Conservation (phyloP, 2,113 vertebrate species). For the Hystrix brachyura region DNA sequence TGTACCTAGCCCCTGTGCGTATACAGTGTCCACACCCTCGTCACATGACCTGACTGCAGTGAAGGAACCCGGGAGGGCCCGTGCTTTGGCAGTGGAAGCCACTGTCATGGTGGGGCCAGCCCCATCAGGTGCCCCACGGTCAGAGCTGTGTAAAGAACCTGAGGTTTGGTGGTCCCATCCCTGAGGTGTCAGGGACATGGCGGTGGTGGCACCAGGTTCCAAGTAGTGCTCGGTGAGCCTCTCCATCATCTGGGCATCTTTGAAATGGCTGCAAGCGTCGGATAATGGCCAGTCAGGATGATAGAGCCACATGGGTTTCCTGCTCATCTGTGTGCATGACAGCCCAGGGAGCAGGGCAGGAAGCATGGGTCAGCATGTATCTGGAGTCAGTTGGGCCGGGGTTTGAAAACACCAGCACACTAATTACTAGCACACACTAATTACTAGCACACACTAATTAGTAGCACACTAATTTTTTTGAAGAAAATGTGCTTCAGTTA, state of each 20-base stretch:
- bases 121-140: not conserved
- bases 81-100: accelerated
- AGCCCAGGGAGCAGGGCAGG: not conserved
- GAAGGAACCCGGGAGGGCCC: not conserved
- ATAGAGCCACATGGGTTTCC: accelerated
- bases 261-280: no score
- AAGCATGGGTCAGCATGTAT: not conserved
- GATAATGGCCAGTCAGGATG: no score
- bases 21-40: no score
- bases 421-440: no score
- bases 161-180: accelerated
- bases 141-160: not conserved
- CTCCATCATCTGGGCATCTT: not conserved
- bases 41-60: not conserved
- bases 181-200: accelerated
- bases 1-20: not conserved
- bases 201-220: accelerated
- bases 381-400: not conserved
- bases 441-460: no score
- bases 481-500: no score
- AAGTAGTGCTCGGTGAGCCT: not conserved
- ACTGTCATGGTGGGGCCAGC: accelerated
- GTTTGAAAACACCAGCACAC: not conserved
- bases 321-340: not conserved
- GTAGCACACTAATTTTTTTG: no score